Evolutionary conservation across 2,888 invertebrate species (phyloP), one percentile per base, ranked within the genome.

Genomic region (Diaphora mendica): DNA sequence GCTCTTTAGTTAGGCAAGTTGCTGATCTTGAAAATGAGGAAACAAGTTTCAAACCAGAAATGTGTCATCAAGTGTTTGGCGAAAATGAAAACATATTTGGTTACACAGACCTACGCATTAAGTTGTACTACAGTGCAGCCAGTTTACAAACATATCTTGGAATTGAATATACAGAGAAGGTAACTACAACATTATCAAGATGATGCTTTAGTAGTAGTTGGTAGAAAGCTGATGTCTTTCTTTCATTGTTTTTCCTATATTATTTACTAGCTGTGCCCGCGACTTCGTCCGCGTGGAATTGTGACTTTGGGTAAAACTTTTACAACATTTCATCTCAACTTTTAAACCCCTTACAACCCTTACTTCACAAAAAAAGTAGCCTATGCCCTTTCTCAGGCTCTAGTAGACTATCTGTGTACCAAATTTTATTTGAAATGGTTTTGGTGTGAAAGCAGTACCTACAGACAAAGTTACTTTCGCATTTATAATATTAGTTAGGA

Each of bases 1-100:
- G 48, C 71, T 80, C 7, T 92, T 68, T 87, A 97, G 97, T 98
- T 70, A 96, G 97, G 71, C 92, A 93, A 76, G 91, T 94, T 35
- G 91, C 96, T 59, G 98, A 98, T 90, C 90, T 98, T 55, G 96
- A 97, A 77, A 96, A 97, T 91, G 96, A 97, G 51, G 93, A 95
- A 1, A 91, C 94, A 15, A 94, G 95, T 55, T 99, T 99, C 88
- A 95, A 96, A 59, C 98, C 99, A 0, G 97, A 97, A 73, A 98
- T 99, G 98, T 98, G 98, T 71, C 98, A 99, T 95, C 99, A 99
- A 93, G 97, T 99, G 74, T 99, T 99, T 92, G 99, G 98, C 9
- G 98, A 98, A 82, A 97, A 97, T 86, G 99, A 99, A 94, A 98
- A 97, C 78, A 99, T 99, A 90, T 99, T 99, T 95, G 99, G 99